Conservation (phyloP, 2,797 vertebrate genomes). For the Dermochelys coriacea region DNA sequence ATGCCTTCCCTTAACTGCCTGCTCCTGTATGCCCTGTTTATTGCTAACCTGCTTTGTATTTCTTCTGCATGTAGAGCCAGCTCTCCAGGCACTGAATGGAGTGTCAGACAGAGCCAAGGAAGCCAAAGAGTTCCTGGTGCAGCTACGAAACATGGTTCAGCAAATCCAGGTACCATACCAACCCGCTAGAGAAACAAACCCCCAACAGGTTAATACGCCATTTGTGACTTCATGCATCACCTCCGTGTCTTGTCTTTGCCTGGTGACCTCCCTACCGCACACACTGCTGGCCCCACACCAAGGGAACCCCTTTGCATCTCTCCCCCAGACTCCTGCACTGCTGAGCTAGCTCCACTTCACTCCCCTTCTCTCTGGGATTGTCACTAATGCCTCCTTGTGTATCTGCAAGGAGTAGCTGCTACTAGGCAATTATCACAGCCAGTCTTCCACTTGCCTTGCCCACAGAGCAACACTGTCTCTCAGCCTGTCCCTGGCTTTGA, state of each 20-base stretch:
- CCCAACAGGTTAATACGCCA: not conserved
- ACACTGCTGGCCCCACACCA: accelerated
- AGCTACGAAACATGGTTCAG: constrained; percentile 97
- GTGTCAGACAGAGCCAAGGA: constrained; percentile 97
- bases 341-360: not conserved
- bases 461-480: not conserved
- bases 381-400: not conserved
- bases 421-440: not conserved
- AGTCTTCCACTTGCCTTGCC: not conserved
- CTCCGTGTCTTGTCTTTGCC: not conserved
- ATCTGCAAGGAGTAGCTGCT: not conserved
- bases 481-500: not conserved
- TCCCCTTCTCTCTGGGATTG: not conserved
- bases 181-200: not conserved
- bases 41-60: not conserved
- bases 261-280: not conserved
- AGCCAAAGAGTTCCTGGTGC: constrained; percentile 97
- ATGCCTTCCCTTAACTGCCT: not conserved
- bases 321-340: not conserved
- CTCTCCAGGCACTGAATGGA: constrained; percentile 95
- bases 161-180: constrained; percentile 92
- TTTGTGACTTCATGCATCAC: not conserved
- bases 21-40: not conserved
- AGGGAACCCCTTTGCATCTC: accelerated
- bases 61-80: constrained; percentile 87